Conservation (phyloP, 2,113 vertebrate species). For the Regulus satrapa region DNA sequence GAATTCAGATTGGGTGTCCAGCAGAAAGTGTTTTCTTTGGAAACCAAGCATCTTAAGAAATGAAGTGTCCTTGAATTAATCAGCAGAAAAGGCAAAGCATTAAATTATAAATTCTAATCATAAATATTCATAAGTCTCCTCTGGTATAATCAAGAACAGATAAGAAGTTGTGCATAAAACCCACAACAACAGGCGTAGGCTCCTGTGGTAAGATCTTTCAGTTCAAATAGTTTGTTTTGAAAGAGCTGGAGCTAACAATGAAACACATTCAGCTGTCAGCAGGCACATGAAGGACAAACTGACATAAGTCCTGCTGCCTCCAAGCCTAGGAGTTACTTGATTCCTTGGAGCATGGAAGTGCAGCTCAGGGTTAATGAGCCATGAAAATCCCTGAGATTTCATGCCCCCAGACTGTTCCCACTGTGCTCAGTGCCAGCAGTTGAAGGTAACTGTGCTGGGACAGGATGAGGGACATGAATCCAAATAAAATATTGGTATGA, state of each 20-base stretch:
- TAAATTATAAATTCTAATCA: slow-evolving; percentile 79
- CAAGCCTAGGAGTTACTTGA: background rate
- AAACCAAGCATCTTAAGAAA: slow-evolving; percentile 64
- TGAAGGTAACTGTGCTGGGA: background rate
- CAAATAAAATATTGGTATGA: background rate
- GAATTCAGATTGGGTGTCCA: slow-evolving; percentile 61
- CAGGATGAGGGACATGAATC: background rate
- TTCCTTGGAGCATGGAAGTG: background rate
- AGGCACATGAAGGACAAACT: slow-evolving; percentile 18
- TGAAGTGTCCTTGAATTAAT: slow-evolving; percentile 82
- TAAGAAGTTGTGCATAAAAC: slow-evolving; percentile 75
- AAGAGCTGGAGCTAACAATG: slow-evolving; percentile 35
- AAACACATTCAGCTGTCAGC: slow-evolving; percentile 2
- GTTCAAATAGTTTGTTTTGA: slow-evolving; percentile 55
- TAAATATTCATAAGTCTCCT: slow-evolving; percentile 79
- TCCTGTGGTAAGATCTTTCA: slow-evolving; percentile 54
- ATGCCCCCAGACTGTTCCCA: background rate
- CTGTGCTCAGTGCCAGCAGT: background rate
- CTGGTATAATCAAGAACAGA: slow-evolving; percentile 75
- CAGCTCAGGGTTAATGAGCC: background rate
- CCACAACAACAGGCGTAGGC: slow-evolving; percentile 59
- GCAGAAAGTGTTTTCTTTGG: slow-evolving; percentile 65
- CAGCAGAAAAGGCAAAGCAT: slow-evolving; percentile 73
- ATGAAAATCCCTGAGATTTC: background rate
- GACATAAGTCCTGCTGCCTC: background rate